A percentile compares a stretch with the other conserved stretches of the same genome.
Conservation (phyloP, 2,113 vertebrate species). For the Phodopus roborovskii region DNA sequence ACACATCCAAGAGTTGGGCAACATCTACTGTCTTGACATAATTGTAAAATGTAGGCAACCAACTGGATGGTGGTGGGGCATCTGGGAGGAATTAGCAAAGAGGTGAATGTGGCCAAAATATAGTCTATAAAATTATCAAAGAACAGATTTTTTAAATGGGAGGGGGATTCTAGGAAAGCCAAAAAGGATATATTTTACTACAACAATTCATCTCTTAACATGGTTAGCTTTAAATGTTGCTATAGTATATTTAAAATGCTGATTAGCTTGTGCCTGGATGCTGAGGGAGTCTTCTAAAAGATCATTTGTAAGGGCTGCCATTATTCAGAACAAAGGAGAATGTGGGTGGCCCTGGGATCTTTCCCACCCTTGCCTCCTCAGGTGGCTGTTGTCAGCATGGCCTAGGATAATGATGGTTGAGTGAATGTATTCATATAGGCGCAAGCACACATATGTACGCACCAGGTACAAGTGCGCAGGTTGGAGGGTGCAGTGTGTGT, state of each 20-base stretch:
- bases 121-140: neutral
- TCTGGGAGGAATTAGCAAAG: neutral
- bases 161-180: neutral
- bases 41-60: neutral
- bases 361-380: neutral
- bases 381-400: accelerated
- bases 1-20: neutral
- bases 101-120: neutral
- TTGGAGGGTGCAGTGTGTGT: neutral
- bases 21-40: neutral
- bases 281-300: neutral
- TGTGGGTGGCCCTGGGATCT: too few species aligned
- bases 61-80: neutral
- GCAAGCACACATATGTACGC: accelerated
- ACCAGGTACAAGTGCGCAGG: accelerated
- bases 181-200: neutral
- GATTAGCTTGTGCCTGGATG: neutral
- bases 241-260: neutral
- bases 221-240: neutral
- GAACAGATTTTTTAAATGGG: neutral
- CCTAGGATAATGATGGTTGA: neutral
- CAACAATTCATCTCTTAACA: neutral
- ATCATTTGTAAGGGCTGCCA: neutral
- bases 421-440: accelerated
- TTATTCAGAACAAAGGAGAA: neutral